These are phyloP conservation scores for Orthonyx spaldingii DNA, from an alignment of 2,113 vertebrate species.

Conservation along the genomic window DNA sequence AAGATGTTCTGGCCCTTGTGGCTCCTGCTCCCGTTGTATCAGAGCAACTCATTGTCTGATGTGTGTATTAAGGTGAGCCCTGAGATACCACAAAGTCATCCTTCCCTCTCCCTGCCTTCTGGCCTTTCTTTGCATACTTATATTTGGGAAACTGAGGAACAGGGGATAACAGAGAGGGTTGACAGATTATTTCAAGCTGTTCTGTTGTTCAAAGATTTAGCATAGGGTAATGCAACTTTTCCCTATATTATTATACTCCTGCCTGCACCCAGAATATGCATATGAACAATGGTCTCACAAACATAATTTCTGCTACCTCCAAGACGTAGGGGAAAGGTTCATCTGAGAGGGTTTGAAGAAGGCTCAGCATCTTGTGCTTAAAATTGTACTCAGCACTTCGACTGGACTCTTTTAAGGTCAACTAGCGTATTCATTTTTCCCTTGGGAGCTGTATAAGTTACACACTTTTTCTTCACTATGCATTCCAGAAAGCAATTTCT, in stretches of 20 bases:
- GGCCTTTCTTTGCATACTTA: not conserved
- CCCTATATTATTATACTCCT: not conserved
- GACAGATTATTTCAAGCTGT: not conserved
- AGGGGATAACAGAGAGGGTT: not conserved
- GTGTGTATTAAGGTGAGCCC: not conserved
- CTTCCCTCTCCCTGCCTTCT: not conserved
- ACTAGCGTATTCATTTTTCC: not conserved
- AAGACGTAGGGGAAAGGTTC: not conserved
- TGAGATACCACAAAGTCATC: fast-evolving
- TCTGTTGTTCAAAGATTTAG: not conserved
- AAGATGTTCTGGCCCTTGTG: not conserved
- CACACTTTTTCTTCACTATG: not conserved
- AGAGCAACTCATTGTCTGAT: not conserved
- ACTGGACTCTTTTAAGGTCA: not conserved
- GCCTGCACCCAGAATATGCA: not conserved
- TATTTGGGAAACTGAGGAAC: not conserved
- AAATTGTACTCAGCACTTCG: not conserved
- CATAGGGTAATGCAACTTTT: not conserved
- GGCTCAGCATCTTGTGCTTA: not conserved
- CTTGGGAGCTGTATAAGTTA: not conserved
- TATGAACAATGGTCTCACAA: not conserved
- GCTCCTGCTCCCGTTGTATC: not conserved
- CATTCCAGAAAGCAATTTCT: constrained; percentile 37
- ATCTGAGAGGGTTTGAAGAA: not conserved
- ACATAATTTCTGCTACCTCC: not conserved